Evolutionary conservation across 2,113 vertebrate species (phyloP).

Genomic region (Tragelaphus buxtoni): DNA sequence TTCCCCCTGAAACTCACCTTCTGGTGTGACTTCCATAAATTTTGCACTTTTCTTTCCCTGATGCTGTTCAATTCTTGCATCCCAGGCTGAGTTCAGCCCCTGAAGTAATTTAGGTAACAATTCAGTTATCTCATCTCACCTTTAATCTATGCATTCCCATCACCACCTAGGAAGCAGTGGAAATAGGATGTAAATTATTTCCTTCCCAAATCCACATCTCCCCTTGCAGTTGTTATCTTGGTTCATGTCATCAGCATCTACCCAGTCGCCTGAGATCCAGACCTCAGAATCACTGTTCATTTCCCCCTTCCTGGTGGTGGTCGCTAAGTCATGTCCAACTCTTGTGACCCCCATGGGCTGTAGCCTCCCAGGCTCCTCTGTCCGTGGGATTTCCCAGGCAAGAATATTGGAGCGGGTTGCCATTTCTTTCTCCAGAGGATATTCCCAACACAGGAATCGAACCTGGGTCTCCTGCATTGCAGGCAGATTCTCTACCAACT

Average conservation of each 20-base stretch:
- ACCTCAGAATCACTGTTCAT: background rate
- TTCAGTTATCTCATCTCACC: slow-evolving; percentile 29
- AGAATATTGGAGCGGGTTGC: background rate
- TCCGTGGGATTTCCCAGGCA: background rate
- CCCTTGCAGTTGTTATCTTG: background rate
- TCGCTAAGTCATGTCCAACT: background rate
- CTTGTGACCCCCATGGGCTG: background rate
- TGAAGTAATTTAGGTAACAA: slow-evolving; percentile 34
- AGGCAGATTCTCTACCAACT: background rate
- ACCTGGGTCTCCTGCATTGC: background rate
- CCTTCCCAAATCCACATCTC: background rate
- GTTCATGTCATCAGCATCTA: background rate
- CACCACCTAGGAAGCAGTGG: background rate
- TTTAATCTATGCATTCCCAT: background rate
- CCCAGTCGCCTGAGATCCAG: background rate
- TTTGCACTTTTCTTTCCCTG: background rate
- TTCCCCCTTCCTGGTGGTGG: background rate
- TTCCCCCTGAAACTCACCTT: background rate
- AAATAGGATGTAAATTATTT: background rate
- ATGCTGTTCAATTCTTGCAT: background rate
- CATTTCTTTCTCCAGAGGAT: background rate
- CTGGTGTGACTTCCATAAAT: background rate
- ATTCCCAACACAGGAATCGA: background rate
- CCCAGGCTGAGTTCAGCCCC: background rate
- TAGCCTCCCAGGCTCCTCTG: background rate